These are phyloP conservation scores for Rhabdomys pumilio DNA, from an alignment of 2,797 vertebrate genomes.

Conservation along the genomic window DNA sequence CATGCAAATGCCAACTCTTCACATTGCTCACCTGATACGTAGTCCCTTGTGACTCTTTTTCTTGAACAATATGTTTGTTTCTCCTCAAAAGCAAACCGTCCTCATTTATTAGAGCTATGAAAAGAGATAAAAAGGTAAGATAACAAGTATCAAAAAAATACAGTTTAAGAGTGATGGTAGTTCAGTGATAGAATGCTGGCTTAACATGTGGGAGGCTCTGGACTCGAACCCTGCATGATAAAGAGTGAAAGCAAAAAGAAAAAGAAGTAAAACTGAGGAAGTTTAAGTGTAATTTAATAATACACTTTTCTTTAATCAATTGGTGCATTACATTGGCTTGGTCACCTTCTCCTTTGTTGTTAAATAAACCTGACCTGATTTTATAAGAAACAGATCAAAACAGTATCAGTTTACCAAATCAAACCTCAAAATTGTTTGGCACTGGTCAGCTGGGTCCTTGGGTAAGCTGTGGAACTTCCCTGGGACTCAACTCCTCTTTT, in stretches of 20 bases:
- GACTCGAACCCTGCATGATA: background rate
- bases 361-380: background rate
- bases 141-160: constrained; percentile 25
- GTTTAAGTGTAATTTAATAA: background rate
- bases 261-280: background rate
- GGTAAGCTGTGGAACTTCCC: background rate
- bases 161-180: background rate
- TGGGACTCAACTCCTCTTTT: background rate
- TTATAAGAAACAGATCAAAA: constrained; percentile 14
- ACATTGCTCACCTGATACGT: constrained; percentile 86
- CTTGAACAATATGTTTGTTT: constrained; percentile 82
- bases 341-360: background rate
- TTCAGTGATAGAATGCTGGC: background rate
- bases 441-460: background rate
- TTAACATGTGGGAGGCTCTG: background rate
- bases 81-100: constrained; percentile 83
- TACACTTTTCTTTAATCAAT: constrained; percentile 3
- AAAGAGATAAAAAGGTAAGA: constrained; percentile 61
- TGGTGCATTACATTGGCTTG: background rate
- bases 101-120: constrained; percentile 83
- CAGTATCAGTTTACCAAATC: constrained; percentile 22
- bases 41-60: constrained; percentile 83
- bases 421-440: background rate
- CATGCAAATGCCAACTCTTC: background rate
- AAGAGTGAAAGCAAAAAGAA: background rate